phyloP scores from a whole-genome alignment of 2,888 invertebrate genomes.

The Ethmia dodecea region DNA sequence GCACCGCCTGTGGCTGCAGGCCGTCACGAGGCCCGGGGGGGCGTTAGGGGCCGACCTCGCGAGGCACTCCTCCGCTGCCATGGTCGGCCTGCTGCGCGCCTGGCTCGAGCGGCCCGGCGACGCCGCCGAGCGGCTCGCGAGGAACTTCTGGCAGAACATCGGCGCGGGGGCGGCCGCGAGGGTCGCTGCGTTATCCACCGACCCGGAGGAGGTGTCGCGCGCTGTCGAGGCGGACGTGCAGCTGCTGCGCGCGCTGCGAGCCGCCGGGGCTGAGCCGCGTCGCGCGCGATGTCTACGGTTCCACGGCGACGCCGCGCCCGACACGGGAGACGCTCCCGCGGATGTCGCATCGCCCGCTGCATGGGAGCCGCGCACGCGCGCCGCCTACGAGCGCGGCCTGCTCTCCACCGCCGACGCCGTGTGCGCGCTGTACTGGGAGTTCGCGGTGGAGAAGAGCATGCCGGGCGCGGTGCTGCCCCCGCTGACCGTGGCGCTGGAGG shows the following conservation, averaged over 20 bases:
- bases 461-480: conserved; percentile 30
- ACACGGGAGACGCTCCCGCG: conserved; percentile 3
- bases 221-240: conserved; percentile 28
- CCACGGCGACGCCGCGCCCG: neutral
- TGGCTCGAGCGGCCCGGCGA: neutral
- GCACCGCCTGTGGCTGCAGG: conserved; percentile 44
- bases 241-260: conserved; percentile 26
- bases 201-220: neutral
- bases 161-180: conserved; percentile 28
- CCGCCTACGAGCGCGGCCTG: neutral
- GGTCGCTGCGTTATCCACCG: neutral
- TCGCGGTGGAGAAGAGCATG: neutral
- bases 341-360: neutral
- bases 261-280: neutral
- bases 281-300: conserved; percentile 40
- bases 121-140: conserved; percentile 38
- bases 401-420: conserved; percentile 4
- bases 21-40: conserved; percentile 21
- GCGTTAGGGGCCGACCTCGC: conserved; percentile 27
- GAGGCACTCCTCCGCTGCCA: conserved; percentile 33
- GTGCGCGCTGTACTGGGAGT: neutral
- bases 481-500: conserved; percentile 42
- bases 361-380: neutral
- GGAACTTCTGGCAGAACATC: conserved; percentile 61
- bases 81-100: conserved; percentile 34